Evolutionary conservation across 1,140 invertebrate genomes (phyloP).

Genomic region (Anastatus disparis): DNA sequence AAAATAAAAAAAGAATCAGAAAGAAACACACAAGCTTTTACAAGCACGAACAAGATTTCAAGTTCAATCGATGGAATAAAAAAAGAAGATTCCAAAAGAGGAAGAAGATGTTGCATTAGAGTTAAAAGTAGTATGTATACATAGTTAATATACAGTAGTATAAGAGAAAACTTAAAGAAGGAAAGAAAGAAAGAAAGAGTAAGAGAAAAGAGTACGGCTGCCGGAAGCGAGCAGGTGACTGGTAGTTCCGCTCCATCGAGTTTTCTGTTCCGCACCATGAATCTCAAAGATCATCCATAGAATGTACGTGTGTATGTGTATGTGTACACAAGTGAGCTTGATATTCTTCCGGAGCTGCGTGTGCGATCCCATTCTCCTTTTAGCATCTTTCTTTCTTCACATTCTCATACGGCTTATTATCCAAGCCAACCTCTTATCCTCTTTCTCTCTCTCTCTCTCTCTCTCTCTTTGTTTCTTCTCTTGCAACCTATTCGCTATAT

Average conservation of each 20-base stretch:
- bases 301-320: too few species aligned
- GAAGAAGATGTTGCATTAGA: too few species aligned
- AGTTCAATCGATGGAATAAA: too few species aligned
- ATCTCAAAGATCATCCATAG: slow-evolving; percentile 59
- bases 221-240: slow-evolving; percentile 67
- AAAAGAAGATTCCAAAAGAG: too few species aligned
- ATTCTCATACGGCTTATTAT: slow-evolving; percentile 31
- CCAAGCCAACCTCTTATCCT: neutral
- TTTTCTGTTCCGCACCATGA: slow-evolving; percentile 65
- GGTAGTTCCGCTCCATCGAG: slow-evolving; percentile 67
- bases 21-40: too few species aligned
- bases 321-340: too few species aligned
- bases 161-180: too few species aligned
- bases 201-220: slow-evolving; percentile 53
- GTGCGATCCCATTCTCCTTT: slow-evolving; percentile 44
- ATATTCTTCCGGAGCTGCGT: slow-evolving; percentile 43
- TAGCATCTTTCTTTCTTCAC: slow-evolving; percentile 8
- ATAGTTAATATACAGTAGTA: too few species aligned
- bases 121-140: too few species aligned
- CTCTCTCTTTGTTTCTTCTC: slow-evolving; percentile 37
- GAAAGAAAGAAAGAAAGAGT: slow-evolving; percentile 46
- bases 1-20: too few species aligned
- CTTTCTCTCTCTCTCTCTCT: slow-evolving; percentile 5
- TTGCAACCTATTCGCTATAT: too few species aligned
- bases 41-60: too few species aligned